Evolutionary conservation across 2,888 invertebrate species (phyloP), one percentile per base, ranked within the genome.

Genomic region (Mimas tiliae): DNA sequence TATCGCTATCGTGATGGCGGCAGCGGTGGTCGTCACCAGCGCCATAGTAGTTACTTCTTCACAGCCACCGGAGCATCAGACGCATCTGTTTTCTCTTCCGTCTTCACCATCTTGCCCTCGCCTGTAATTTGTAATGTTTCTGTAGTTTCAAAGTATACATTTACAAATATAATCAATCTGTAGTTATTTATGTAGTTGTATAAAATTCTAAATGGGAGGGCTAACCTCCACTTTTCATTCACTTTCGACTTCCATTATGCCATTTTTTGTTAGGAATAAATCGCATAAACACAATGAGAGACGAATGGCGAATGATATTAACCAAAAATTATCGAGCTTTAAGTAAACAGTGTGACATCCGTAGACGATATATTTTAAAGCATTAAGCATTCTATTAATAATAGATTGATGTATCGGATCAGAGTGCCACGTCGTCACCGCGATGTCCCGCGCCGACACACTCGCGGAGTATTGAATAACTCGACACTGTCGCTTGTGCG

Each of bases 101-200:
- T 94, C 80, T 94, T 94, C 55, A 92, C 89, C 69, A 94, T 89
- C 70, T 94, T 94, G 53, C 92, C 93, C 62, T 94, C 94, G 63
- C 94, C 94, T 94, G 84, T 0, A 75, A 83, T 38, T 14, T 6
- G 21, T 27, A 33, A 11, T 45, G 45, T 11, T 9, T 45, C 14
- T 12, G 14, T 45, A 12, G 11, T 14, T 4, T 14, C 12, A 38
- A 38, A 38, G 1, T 1, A 9, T 9, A 38, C 38, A 9, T 7
- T 6, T 38, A 38, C 9, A 6, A 38, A 9, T 1, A 6, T 38
- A 9, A 9, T 9, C 6, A 34, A 34, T 34, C 3, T 34, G 6
- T 6, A 34, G 7, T 34, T 38, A 38, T 27, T 27, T 27, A 4
- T 27, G 27, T 27, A 27, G 27, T 27, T 27, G 4, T 27, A 4